phyloP scores from a whole-genome alignment of 2,797 vertebrate species.

The Pseudomugil tenellus region DNA sequence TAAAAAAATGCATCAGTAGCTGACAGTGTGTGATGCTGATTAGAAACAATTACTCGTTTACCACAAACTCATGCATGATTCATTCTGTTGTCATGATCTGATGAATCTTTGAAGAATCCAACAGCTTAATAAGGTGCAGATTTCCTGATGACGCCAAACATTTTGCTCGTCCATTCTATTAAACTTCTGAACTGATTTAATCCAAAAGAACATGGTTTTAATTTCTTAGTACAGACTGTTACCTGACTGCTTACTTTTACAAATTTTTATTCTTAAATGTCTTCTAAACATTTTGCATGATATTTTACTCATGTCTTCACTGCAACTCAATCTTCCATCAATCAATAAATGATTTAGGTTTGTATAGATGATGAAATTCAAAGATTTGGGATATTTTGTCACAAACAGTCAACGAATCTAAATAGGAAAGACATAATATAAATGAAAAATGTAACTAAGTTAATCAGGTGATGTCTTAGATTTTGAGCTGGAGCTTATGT shows the following conservation, averaged over 20 bases:
- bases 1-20: background rate
- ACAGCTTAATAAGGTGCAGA: background rate
- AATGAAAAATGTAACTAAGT: background rate
- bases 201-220: no score
- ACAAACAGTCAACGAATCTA: background rate
- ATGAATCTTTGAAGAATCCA: background rate
- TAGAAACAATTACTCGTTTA: background rate
- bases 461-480: background rate
- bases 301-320: background rate
- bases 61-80: background rate
- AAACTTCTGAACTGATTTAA: no score
- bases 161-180: background rate
- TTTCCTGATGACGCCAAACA: background rate
- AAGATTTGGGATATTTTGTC: background rate
- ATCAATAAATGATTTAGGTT: background rate
- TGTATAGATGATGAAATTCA: background rate
- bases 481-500: background rate
- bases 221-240: no score
- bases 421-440: no score
- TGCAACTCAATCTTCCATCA: no score
- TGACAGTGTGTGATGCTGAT: background rate
- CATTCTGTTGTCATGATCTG: background rate
- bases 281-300: slow-evolving; percentile 21
- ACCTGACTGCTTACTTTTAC: background rate
- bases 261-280: slow-evolving; percentile 9